Evolutionary conservation across 2,888 invertebrate species (phyloP), one percentile per base, ranked within the genome.

Genomic region (Ceramica pisi): DNA sequence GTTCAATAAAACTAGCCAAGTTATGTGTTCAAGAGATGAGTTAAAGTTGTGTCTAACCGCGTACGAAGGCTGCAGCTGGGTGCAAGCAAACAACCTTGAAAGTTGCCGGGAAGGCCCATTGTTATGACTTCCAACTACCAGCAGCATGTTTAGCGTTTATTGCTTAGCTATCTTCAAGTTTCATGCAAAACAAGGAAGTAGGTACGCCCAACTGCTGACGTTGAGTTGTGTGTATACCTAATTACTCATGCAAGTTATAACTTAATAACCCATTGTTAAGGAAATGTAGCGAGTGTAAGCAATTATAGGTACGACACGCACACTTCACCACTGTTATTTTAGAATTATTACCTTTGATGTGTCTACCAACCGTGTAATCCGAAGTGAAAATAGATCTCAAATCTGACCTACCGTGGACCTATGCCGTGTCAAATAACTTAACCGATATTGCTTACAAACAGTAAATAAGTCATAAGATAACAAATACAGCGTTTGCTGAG

Each of bases 381-480:
- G 12, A 60, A 66, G n/a, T 64, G 66, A 64, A 76, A 82, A 65
- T 59, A 68, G 61, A 81, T 81, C 38, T n/a, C 48, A 74, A 78
- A 75, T 75, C 50, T 65, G n/a, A n/a, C n/a, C n/a, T n/a, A n/a
- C n/a, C n/a, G 57, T 70, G 66, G n/a, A n/a, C n/a, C n/a, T 71
- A 71, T 66, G 68, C 56, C 21, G 35, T 66, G 59, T 71, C 67
- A 61, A 85, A 72, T 78, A 81, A 83, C 62, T 75, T 82, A 65
- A 78, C 60, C 78, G 35, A 78, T 84, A 82, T 75, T 78, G 74
- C 73, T 82, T 75, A 66, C 67, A 59, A 80, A 84, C 82, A 77
- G 85, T 80, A 87, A 90, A 88, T 90, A 89, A 89, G 88, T 86
- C 83, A 86, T 89, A 78, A 86, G 80, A 85, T 87, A 88, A 84